Evolutionary conservation across 2,113 vertebrate species (phyloP).

Genomic region (Glaucomys volans): DNA sequence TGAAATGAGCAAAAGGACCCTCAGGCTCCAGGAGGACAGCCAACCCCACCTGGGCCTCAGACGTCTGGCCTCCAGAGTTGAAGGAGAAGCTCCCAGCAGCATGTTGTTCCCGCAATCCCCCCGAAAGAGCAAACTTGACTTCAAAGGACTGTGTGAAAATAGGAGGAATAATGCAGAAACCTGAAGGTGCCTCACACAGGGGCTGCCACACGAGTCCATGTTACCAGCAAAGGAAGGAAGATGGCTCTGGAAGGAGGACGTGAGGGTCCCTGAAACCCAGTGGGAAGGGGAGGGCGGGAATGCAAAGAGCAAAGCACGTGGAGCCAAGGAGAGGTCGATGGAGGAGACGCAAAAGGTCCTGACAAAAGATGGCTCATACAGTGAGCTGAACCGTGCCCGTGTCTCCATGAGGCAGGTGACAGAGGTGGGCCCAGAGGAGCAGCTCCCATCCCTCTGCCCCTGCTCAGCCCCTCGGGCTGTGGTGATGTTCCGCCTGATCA

Average conservation of each 20-base stretch:
- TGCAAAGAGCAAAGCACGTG: fast-evolving
- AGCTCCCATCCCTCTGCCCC: neutral
- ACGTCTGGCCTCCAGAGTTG: neutral
- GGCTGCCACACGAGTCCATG: neutral
- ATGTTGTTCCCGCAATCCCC: fast-evolving
- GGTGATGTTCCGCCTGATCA: neutral
- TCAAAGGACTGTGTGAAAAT: neutral
- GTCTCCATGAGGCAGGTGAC: fast-evolving
- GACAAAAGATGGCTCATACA: fast-evolving
- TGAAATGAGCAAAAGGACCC: neutral
- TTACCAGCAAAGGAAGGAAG: neutral
- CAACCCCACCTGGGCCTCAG: neutral
- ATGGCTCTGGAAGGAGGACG: neutral
- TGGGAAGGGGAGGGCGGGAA: fast-evolving
- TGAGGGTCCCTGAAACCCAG: fast-evolving
- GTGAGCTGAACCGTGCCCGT: fast-evolving
- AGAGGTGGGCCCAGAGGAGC: neutral
- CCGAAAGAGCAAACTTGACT: fast-evolving
- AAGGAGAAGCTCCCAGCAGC: fast-evolving
- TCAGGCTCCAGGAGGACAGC: neutral
- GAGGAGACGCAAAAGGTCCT: fast-evolving
- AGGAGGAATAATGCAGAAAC: fast-evolving
- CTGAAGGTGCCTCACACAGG: fast-evolving
- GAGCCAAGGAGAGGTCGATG: neutral
- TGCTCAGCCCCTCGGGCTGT: fast-evolving